These are phyloP conservation scores for Eulemur macaco DNA, from an alignment of 2,113 vertebrate species.

Conservation along the genomic window DNA sequence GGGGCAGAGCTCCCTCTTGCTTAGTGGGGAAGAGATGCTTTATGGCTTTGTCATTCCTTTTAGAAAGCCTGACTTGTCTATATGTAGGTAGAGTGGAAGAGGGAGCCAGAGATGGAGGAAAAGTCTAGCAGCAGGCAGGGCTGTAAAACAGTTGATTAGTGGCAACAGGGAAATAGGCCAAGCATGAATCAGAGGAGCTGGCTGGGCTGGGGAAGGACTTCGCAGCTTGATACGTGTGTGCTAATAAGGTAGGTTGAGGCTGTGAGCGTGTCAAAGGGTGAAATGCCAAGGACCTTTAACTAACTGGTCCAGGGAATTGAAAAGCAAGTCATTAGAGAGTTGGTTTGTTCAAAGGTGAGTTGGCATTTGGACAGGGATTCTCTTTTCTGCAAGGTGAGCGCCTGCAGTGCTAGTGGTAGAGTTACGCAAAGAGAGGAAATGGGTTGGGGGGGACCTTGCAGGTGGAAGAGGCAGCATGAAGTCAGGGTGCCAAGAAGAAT, in stretches of 20 bases:
- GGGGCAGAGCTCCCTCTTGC: background rate
- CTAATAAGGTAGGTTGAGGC: background rate
- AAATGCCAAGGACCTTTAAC: background rate
- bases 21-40: background rate
- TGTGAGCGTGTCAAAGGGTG: background rate
- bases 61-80: slow-evolving; percentile 1
- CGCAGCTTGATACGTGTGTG: background rate
- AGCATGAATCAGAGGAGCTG: background rate
- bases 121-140: background rate
- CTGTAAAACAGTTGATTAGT: background rate
- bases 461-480: background rate
- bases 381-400: background rate
- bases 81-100: background rate
- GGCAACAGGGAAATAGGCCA: background rate
- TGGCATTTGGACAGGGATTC: background rate
- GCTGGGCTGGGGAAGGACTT: background rate
- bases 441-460: too few species aligned
- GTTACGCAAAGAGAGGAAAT: background rate
- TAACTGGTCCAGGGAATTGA: background rate
- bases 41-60: background rate
- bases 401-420: background rate
- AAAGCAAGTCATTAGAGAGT: background rate
- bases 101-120: background rate
- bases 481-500: background rate
- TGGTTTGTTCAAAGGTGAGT: background rate